Base-by-base conservation (phyloP, 2,113 vertebrate genomes). In the Lipotes vexillifer region DNA sequence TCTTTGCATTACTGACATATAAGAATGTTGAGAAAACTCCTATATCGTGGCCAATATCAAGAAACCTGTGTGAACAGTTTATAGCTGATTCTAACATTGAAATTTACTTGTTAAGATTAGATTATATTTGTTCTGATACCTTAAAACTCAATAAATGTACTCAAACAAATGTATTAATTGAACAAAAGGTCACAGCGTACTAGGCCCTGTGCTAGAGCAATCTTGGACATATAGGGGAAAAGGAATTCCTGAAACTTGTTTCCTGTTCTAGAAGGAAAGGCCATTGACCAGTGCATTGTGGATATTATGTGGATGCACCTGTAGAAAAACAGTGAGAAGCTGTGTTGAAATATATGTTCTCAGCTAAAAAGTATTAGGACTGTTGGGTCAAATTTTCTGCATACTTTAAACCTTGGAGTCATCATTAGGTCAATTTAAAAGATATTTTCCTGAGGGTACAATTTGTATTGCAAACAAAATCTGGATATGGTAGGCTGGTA, bases 391-490 rank as follows among this genome's bases (percentile, higher is more conserved):
- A 68, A n/a, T n/a, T 57, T 57, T 89, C 4, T 10, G 21, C 5
- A 10, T 61, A 23, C 80, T 66, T 88, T 77, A 33, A 68, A 88
- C 23, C 6, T 80, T 4, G 5, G 0, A 49, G 1, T 93, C 12
- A 44, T 96, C 33, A 88, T 0, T 65, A 78, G 6, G 38, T 44
- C 7, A 69, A 36, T 44, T 86, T 13, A 5, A 80, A 90, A 66
- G 55, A 55, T 8, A 81, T 52, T 38, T 86, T 4, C 63, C 31
- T 68, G 15, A 80, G 8, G 8, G 23, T 78, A 31, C 6, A 46
- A 20, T 74, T 33, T 74, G 46, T 46, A 55, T 74, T 92, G 8
- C 13, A 89, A 92, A 69, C 5, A 82, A 88, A 88, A 84, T 38
- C 8, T 72, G 18, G 3, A 77, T 31, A 38, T 46, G 20, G 36